These are phyloP conservation scores for Aurelia sp. DNA, from an alignment of 30 jellyfish, hydroid and myxozoan genomes.

Conservation along the genomic window DNA sequence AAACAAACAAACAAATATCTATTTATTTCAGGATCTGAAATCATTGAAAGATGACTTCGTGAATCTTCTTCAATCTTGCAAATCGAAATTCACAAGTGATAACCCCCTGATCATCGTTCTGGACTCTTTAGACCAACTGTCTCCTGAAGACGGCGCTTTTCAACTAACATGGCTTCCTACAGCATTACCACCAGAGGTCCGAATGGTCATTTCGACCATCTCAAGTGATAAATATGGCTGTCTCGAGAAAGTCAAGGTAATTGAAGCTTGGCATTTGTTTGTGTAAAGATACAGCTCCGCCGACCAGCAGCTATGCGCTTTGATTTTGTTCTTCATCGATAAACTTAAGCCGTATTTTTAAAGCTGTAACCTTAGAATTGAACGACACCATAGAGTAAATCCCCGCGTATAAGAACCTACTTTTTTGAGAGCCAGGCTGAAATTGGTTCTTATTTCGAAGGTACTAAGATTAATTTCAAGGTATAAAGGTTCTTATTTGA, in stretches of 20 bases:
- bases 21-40: conserved; percentile 40
- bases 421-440: too few relatives aligned
- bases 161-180: conserved; percentile 74
- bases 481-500: too few relatives aligned
- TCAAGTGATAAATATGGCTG: conserved; percentile 57
- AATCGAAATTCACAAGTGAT: conserved; percentile 27
- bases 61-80: conserved; percentile 14
- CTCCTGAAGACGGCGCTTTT: conserved; percentile 78
- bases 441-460: too few relatives aligned
- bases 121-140: conserved; percentile 80
- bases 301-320: too few relatives aligned
- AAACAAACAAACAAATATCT: background rate
- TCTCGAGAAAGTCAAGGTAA: conserved; percentile 29
- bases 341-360: too few relatives aligned
- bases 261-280: background rate
- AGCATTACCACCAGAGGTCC: conserved; percentile 58
- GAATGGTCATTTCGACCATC: conserved; percentile 59
- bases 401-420: too few relatives aligned
- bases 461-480: too few relatives aligned
- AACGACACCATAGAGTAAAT: too few relatives aligned
- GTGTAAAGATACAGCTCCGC: too few relatives aligned
- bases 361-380: too few relatives aligned
- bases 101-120: conserved; percentile 62
- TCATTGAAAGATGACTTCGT: conserved; percentile 47
- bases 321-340: too few relatives aligned